Base-by-base conservation (phyloP, 2,888 invertebrate genomes). In the Acronicta aceris region DNA sequence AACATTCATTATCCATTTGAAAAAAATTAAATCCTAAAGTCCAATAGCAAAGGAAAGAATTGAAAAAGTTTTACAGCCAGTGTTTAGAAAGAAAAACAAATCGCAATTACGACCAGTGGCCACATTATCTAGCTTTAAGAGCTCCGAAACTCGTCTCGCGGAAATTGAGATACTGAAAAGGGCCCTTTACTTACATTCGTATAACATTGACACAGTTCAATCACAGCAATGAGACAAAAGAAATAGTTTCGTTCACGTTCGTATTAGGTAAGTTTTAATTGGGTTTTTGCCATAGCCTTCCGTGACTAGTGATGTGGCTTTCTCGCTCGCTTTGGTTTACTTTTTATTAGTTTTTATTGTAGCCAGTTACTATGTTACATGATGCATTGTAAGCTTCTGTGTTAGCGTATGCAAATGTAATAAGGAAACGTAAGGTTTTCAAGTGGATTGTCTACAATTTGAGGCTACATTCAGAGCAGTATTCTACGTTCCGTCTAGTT, bases 191-290 rank as follows among this genome's bases (percentile, higher is more conserved):
- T 56, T 46, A 66, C 59, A 48, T 66, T 51, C 16, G 30, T 48
- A 49, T 47, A 66, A 68, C 48, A 70, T 66, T 72, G 69, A 76
- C 65, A 75, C 69, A 71, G 74, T 69, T 76, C 75, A 79, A 76
- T 72, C 71, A 75, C 71, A 65, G 65, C 74, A 68, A 72, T 69
- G 78, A 79, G 74, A 80, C 76, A 76, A 76, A 73, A 74, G 71
- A 76, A 64, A 56, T 76, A 73, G 74, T 74, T 81, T 65, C 66
- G 40, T 65, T 64, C 72, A 77, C 79, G 79, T 81, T 76, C 79
- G 80, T 82, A 86, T 89, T 85, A 88, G 82, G 68, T 78, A 89
- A 90, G 81, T 90, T 90, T 89, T 89, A 89, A 90, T 90, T 88
- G 87, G 85, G 88, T 89, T 89, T 88, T 86, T 87, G 84, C 81